These are phyloP conservation scores for Enteromius afrohamiltoni DNA, from an alignment of 2,797 vertebrate genomes.

Conservation along the genomic window DNA sequence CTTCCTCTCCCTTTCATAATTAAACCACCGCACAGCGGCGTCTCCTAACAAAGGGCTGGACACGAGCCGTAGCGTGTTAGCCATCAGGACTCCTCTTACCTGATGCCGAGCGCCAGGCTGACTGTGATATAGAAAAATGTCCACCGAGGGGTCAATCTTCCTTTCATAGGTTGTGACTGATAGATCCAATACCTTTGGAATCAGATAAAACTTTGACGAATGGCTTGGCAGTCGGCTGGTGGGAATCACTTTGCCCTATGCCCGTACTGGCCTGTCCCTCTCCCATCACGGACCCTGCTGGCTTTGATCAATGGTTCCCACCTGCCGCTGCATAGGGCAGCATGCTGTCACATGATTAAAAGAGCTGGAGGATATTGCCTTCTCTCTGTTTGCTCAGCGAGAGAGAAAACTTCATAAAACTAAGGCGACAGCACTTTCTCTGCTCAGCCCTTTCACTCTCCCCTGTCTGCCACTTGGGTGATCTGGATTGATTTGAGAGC, in stretches of 20 bases:
- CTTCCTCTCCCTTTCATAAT: slow-evolving; percentile 67
- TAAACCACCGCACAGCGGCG: slow-evolving; percentile 65
- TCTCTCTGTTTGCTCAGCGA: slow-evolving; percentile 70
- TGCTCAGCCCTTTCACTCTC: slow-evolving; percentile 54
- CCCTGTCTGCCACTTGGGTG: slow-evolving; percentile 56
- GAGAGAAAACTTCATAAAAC: slow-evolving; percentile 80
- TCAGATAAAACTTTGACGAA: slow-evolving; percentile 99
- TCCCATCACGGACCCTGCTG: slow-evolving; percentile 79
- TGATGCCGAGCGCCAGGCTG: slow-evolving; percentile 72
- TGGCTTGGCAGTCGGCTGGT: slow-evolving; percentile 75
- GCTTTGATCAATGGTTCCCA: slow-evolving; percentile 88
- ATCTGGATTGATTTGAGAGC: slow-evolving; percentile 65
- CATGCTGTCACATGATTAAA: slow-evolving; percentile 81
- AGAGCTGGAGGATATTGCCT: slow-evolving; percentile 84
- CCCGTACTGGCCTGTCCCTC: slow-evolving; percentile 79
- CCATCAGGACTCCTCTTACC: slow-evolving; percentile 65
- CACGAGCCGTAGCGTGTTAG: slow-evolving; percentile 64
- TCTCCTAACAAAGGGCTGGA: slow-evolving; percentile 66
- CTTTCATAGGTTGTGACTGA: slow-evolving; percentile 90
- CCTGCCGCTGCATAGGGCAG: slow-evolving; percentile 69
- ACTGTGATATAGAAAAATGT: slow-evolving; percentile 82
- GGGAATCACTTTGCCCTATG: slow-evolving; percentile 73
- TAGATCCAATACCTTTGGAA: slow-evolving; percentile 93
- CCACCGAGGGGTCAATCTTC: slow-evolving; percentile 84
- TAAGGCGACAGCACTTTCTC: slow-evolving; percentile 71